These are phyloP conservation scores for Petromus typicus DNA, from an alignment of 2,113 vertebrate species.

Conservation along the genomic window DNA sequence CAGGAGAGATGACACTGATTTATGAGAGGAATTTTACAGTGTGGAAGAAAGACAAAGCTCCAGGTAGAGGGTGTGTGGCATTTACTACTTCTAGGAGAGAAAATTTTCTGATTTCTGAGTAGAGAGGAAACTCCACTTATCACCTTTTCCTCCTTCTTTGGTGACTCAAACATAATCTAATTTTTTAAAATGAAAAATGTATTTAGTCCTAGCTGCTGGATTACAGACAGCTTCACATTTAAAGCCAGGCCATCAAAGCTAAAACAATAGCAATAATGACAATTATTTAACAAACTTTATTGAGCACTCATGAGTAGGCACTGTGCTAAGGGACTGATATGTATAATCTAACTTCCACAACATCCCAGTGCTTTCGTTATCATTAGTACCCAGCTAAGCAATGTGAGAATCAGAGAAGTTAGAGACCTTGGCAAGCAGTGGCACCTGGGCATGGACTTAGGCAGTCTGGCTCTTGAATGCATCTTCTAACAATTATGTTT, in stretches of 20 bases:
- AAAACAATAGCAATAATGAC: not conserved
- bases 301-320: not conserved
- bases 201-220: not conserved
- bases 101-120: slow-evolving; percentile 41
- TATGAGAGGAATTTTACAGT: not conserved
- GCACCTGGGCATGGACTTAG: not conserved
- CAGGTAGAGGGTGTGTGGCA: slow-evolving; percentile 42
- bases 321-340: not conserved
- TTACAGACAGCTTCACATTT: not conserved
- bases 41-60: slow-evolving; percentile 49
- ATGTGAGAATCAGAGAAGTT: not conserved
- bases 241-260: not conserved
- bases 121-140: accelerated
- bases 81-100: slow-evolving; percentile 19
- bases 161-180: slow-evolving; percentile 35
- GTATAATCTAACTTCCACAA: not conserved
- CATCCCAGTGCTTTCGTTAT: not conserved
- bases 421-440: not conserved
- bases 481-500: not conserved
- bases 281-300: not conserved
- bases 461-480: not conserved
- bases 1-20: slow-evolving; percentile 61
- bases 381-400: not conserved
- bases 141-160: not conserved
- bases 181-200: not conserved